Conservation (phyloP, 2,797 vertebrate genomes). For the Garrulus glandarius region DNA sequence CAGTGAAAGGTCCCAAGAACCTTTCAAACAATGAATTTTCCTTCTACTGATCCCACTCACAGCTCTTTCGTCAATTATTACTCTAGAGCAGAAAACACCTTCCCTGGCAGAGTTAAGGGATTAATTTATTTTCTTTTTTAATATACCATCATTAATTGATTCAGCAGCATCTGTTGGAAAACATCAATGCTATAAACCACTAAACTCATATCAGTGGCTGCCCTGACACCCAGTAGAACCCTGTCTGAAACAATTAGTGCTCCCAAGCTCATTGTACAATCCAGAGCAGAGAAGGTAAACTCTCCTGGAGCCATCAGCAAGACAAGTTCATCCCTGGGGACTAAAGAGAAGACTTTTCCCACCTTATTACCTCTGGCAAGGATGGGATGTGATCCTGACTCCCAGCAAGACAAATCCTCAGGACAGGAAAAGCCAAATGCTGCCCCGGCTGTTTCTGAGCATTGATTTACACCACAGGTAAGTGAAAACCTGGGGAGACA, state of each 20-base stretch:
- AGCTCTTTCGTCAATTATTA: background rate
- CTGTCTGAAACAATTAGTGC: background rate
- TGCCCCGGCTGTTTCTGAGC: background rate
- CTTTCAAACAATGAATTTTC: background rate
- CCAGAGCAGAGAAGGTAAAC: background rate
- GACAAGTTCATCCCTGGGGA: background rate
- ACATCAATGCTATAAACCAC: background rate
- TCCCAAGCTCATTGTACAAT: background rate
- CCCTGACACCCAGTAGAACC: background rate
- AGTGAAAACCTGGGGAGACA: background rate
- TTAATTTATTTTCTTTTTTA: background rate
- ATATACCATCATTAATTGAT: background rate
- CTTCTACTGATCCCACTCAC: background rate
- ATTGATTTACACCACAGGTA: background rate
- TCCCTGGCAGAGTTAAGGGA: background rate
- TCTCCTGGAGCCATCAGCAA: background rate
- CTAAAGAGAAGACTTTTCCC: background rate
- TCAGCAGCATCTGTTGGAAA: background rate
- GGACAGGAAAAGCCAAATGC: background rate
- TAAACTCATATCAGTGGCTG: background rate
- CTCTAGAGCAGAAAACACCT: background rate
- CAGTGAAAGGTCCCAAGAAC: background rate
- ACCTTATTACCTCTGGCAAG: background rate
- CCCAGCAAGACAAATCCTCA: background rate
- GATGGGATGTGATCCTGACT: background rate